Evolutionary conservation across 2,797 vertebrate species (phyloP), one percentile per base, ranked within the genome.

Genomic region (Molossus molossus): DNA sequence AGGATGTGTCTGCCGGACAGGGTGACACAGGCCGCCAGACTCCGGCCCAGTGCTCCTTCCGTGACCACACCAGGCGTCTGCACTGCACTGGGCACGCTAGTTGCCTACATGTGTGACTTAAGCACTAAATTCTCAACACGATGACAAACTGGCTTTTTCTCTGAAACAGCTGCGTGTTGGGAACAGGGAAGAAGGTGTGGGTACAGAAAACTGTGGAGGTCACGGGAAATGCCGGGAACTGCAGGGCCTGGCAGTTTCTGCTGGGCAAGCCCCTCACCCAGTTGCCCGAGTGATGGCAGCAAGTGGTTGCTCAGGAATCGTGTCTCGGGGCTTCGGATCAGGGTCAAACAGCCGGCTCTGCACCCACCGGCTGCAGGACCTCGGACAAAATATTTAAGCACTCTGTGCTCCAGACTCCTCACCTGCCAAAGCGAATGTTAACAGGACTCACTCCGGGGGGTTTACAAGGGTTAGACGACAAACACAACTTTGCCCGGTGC

Each of bases 111-210:
- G 5, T 29, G 50, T 50, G 48, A 21, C 67, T 53, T 53, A 33
- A 85, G 23, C 50, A 67, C 33, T 55, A 10, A 4, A 27, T 58
- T 90, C 37, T 90, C 20, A 6, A 87, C 60, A 87, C 67, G 21
- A 62, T 3, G 25, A 86, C 15, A 88, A 77, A 60, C 33, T 25
- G 50, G 33, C 9, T 73, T 93, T 87, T 57, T 67, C 13, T 75
- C 67, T 93, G n/a, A 48, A 95, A 85, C 21, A 90, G 27, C 23
- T 64, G 50, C 72, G 53, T 58, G 23, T 29, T 65, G 7, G 37
- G 33, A 15, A 70, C 50, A 13, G 0, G 40, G 57, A 48, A 40
- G 72, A 87, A 69, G 70, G 83, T 15, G 21, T 17, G 57, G 4
- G 33, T 80, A 90, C 69, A 37, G 23, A 90, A 75, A 94, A 80